A percentile compares a stretch with the other conserved stretches of the same genome.
Conservation (phyloP, 1,140 invertebrate species). For the Xylocopa sonorina region DNA sequence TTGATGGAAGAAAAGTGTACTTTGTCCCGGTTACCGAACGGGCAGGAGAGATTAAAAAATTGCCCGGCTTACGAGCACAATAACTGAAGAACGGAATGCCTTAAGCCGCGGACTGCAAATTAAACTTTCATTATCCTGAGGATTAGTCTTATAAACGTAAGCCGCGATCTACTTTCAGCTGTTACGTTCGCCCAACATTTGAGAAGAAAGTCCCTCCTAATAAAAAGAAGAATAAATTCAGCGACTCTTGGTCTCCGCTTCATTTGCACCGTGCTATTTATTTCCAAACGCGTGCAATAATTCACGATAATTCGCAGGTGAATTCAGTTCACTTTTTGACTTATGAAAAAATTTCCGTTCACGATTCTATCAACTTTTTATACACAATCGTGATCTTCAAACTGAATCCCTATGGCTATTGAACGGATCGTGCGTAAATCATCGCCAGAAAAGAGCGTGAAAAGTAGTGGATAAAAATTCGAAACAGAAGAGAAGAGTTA, state of each 20-base stretch:
- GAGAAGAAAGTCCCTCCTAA: not conserved
- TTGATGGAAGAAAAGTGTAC: not conserved
- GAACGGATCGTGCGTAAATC: too few species aligned
- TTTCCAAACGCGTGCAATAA: too few species aligned
- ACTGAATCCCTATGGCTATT: too few species aligned
- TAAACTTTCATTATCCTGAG: constrained; percentile 22
- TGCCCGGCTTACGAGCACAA: constrained; percentile 10
- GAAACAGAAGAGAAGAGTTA: too few species aligned
- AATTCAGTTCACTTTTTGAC: too few species aligned
- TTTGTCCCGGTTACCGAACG: not conserved
- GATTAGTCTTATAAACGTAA: constrained; percentile 3
- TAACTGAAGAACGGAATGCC: not conserved
- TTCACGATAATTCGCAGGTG: too few species aligned
- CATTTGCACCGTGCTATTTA: too few species aligned
- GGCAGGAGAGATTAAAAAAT: constrained; percentile 14
- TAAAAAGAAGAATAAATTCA: not conserved
- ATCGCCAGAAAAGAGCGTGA: too few species aligned
- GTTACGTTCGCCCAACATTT: not conserved
- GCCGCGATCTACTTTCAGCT: not conserved
- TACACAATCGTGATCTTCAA: too few species aligned
- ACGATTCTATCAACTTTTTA: too few species aligned
- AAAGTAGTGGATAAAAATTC: too few species aligned
- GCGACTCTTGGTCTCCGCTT: not conserved
- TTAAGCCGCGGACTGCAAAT: not conserved
- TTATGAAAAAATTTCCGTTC: too few species aligned